A percentile compares a stretch with the other conserved stretches of the same genome.
Evolutionary conservation across 2,113 vertebrate genomes (phyloP).

Genomic region (Eleginops maclovinus): DNA sequence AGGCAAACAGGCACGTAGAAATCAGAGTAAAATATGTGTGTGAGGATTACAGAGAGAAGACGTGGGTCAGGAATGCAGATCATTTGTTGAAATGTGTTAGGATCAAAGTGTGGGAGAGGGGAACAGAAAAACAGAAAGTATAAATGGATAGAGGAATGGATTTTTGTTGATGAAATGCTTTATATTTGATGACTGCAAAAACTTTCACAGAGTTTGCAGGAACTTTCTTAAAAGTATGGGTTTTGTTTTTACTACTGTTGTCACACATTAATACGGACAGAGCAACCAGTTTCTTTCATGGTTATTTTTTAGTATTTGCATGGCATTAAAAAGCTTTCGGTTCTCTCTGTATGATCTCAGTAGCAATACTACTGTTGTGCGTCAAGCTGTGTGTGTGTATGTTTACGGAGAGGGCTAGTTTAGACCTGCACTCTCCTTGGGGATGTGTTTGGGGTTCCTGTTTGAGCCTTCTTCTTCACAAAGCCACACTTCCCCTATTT

Average conservation of each 20-base stretch:
- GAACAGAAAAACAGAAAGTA: neutral
- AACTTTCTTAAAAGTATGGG: neutral
- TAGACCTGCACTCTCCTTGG: conserved; percentile 37
- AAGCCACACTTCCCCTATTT: conserved; percentile 41
- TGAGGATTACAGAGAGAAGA: conserved; percentile 47
- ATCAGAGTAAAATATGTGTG: conserved; percentile 66
- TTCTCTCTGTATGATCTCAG: conserved; percentile 45
- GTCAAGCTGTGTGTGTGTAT: conserved; percentile 35
- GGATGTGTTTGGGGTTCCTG: conserved; percentile 49
- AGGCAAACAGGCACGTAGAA: conserved; percentile 21
- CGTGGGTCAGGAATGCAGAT: conserved; percentile 66
- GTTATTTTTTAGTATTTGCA: conserved; percentile 42
- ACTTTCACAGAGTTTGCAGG: neutral
- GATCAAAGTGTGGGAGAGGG: conserved; percentile 31
- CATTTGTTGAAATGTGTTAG: conserved; percentile 28
- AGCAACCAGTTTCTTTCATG: conserved; percentile 4
- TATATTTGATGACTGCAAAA: neutral
- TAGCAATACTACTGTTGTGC: conserved; percentile 11
- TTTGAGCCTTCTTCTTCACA: conserved; percentile 35
- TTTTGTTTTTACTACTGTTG: conserved; percentile 44
- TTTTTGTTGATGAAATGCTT: neutral
- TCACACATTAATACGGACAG: conserved; percentile 34
- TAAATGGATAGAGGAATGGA: neutral
- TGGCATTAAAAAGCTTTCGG: conserved; percentile 18
- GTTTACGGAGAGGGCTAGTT: conserved; percentile 33